phyloP scores from a whole-genome alignment of 2,888 invertebrate genomes.

The Parnassius glacialis region DNA sequence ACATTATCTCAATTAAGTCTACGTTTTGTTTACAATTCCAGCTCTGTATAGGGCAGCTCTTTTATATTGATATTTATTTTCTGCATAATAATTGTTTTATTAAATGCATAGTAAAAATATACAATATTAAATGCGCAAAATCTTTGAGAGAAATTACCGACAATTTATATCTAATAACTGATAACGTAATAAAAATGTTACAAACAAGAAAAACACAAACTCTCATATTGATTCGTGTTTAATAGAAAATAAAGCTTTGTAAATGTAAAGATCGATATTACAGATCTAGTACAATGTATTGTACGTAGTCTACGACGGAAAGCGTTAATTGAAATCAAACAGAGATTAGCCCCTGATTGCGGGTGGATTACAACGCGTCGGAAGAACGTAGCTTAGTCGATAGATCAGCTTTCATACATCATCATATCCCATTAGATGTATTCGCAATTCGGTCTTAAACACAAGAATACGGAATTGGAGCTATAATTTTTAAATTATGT shows the following conservation, averaged over 20 bases:
- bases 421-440: not conserved
- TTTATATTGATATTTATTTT: slow-evolving; percentile 61
- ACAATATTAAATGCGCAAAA: no score
- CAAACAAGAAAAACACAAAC: no score
- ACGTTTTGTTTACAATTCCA: slow-evolving; percentile 65
- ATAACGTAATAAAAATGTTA: no score
- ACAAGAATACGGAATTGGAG: no score
- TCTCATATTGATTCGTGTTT: no score
- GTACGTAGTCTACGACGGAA: slow-evolving; percentile 26
- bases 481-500: no score
- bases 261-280: not conserved
- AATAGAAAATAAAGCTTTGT: no score
- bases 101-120: no score
- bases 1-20: slow-evolving; percentile 76
- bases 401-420: slow-evolving; percentile 35
- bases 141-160: no score
- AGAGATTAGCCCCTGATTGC: slow-evolving; percentile 66
- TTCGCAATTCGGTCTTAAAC: no score
- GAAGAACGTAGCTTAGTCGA: slow-evolving; percentile 47
- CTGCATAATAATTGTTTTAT: not conserved
- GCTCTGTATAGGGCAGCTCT: slow-evolving; percentile 58
- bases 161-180: no score
- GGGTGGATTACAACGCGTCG: slow-evolving; percentile 48
- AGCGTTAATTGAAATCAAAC: slow-evolving; percentile 74
- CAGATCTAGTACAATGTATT: not conserved